Percentiles rank a stretch among this genome's conserved stretches.
These are phyloP conservation scores for Athetis lepigone DNA, from an alignment of 2,888 invertebrate genomes.

Conservation along the genomic window DNA sequence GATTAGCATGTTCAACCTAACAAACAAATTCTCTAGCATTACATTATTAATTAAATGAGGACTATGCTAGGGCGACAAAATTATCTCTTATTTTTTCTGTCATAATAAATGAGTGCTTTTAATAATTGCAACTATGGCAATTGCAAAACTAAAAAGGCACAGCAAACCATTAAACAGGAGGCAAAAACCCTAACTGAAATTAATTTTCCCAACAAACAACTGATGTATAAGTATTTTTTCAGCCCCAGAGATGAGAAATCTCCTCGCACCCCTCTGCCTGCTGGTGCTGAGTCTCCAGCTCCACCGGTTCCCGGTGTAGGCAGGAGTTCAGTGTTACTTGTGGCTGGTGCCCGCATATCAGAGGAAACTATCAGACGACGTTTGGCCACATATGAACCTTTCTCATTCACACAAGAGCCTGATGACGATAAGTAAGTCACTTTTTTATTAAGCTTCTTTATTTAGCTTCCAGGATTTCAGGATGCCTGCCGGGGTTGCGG, in stretches of 20 bases:
- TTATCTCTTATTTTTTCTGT: too few relatives aligned
- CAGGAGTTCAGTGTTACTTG: constrained; percentile 76
- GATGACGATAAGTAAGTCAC: constrained; percentile 84
- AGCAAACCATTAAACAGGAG: too few relatives aligned
- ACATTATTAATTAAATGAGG: too few relatives aligned
- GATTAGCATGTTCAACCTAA: too few relatives aligned
- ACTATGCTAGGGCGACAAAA: too few relatives aligned
- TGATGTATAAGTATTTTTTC: constrained; percentile 10
- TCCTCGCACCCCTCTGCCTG: constrained; percentile 61
- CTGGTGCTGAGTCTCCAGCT: constrained; percentile 72
- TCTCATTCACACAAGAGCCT: constrained; percentile 80
- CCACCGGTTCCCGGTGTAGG: constrained; percentile 57
- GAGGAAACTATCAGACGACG: constrained; percentile 85
- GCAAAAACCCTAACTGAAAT: too few relatives aligned
- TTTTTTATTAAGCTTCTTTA: neutral
- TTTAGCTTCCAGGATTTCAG: too few relatives aligned
- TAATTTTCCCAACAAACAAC: neutral
- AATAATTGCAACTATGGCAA: too few relatives aligned
- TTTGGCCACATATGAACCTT: constrained; percentile 84
- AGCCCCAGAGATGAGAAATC: constrained; percentile 80
- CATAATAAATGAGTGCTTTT: too few relatives aligned
- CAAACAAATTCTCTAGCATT: too few relatives aligned
- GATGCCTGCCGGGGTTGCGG: too few relatives aligned
- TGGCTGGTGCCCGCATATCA: constrained; percentile 81
- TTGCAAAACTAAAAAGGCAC: too few relatives aligned